These are phyloP conservation scores for Erebia aethiops DNA, from an alignment of 2,888 invertebrate species.

Conservation along the genomic window DNA sequence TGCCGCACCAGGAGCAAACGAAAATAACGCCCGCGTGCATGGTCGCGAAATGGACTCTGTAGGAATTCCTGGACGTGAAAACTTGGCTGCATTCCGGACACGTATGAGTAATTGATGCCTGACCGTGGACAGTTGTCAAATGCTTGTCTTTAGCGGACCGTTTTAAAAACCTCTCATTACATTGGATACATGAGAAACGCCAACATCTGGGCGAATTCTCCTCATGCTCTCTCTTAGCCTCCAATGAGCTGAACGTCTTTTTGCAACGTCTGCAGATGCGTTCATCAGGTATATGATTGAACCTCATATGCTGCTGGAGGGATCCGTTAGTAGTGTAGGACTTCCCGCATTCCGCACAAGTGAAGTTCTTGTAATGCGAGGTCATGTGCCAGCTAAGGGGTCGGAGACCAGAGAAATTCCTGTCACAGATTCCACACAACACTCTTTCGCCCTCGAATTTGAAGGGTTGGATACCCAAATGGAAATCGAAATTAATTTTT, in stretches of 20 bases:
- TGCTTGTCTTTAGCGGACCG: conserved; percentile 51
- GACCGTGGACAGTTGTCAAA: conserved; percentile 48
- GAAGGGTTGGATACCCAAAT: conserved; percentile 55
- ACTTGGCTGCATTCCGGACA: conserved; percentile 54
- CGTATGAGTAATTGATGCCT: conserved; percentile 43
- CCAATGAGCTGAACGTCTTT: conserved; percentile 46
- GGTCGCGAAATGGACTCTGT: conserved; percentile 50
- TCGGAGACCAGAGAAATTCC: conserved; percentile 50
- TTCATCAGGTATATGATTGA: conserved; percentile 45
- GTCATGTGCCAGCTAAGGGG: conserved; percentile 55
- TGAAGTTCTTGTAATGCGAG: conserved; percentile 52
- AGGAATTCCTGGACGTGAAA: conserved; percentile 45
- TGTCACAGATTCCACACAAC: conserved; percentile 50
- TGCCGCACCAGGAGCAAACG: conserved; percentile 46
- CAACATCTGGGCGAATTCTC: conserved; percentile 49
- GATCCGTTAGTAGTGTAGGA: conserved; percentile 49
- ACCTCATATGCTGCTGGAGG: conserved; percentile 48
- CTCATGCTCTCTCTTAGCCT: conserved; percentile 50
- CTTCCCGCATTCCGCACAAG: conserved; percentile 58
- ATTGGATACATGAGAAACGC: conserved; percentile 50
- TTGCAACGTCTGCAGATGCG: conserved; percentile 52
- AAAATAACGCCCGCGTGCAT: conserved; percentile 48
- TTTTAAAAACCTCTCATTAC: conserved; percentile 51
- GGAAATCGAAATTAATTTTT: conserved; percentile 46
- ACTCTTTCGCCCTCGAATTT: conserved; percentile 48